Evolutionary conservation across 2,888 invertebrate genomes (phyloP).

Genomic region (Balanococcus diminutus): DNA sequence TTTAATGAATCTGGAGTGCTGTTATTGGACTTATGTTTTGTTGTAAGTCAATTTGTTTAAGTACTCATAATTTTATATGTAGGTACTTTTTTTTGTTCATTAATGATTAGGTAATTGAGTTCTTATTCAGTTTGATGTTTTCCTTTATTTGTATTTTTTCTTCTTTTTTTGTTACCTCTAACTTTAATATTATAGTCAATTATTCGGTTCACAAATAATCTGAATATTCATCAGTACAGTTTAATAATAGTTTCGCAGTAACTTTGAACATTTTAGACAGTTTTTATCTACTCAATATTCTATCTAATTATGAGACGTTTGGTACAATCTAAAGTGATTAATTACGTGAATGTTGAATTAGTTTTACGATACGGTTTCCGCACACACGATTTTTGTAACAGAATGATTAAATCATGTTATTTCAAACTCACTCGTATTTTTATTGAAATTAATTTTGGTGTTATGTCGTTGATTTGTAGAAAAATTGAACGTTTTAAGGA

Average conservation of each 20-base stretch:
- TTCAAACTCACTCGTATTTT: background rate
- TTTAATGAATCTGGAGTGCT: conserved; percentile 10
- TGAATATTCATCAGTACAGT: background rate
- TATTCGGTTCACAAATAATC: background rate
- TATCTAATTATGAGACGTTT: background rate
- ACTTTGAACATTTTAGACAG: background rate
- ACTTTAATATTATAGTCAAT: conserved; percentile 8
- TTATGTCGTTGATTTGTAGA: background rate
- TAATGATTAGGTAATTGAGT: background rate
- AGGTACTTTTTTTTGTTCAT: background rate
- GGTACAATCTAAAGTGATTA: background rate
- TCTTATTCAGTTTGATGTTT: background rate
- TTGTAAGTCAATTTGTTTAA: conserved; percentile 1
- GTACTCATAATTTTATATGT: background rate
- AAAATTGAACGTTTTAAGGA: background rate
- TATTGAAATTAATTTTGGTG: background rate
- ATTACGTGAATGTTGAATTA: background rate
- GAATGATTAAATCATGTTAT: background rate
- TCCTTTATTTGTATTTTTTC: background rate
- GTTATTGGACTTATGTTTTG: background rate
- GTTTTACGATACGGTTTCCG: background rate
- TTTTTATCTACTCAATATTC: background rate
- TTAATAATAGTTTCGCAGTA: background rate
- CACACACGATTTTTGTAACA: background rate
- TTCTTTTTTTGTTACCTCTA: conserved; percentile 1